phyloP scores from a whole-genome alignment of 2,888 invertebrate species.

The Clivina fossor region DNA sequence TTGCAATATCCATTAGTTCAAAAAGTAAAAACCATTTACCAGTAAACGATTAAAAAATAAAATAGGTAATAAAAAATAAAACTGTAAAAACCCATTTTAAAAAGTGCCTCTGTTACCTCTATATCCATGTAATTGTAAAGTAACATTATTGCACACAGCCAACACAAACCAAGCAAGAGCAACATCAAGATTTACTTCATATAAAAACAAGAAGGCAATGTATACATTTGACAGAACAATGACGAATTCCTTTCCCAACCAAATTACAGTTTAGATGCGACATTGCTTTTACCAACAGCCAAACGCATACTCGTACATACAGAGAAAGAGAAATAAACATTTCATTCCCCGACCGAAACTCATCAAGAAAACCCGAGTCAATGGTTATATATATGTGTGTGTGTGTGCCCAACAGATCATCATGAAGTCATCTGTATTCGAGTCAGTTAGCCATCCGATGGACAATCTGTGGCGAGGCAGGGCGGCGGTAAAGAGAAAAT shows the following conservation, averaged over 20 bases:
- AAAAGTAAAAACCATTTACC: too few relatives aligned
- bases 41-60: too few relatives aligned
- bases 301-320: slow-evolving; percentile 6
- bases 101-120: too few relatives aligned
- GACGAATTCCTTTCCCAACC: not conserved
- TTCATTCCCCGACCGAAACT: too few relatives aligned
- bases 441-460: slow-evolving; percentile 15
- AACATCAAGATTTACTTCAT: not conserved
- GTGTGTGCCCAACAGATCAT: slow-evolving; percentile 26
- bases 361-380: slow-evolving; percentile 9
- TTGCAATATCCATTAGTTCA: too few relatives aligned
- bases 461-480: not conserved
- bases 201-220: not conserved
- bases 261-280: not conserved
- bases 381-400: not conserved
- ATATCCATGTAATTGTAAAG: too few relatives aligned
- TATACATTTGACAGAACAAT: not conserved
- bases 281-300: not conserved
- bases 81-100: too few relatives aligned
- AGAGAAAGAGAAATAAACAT: too few relatives aligned
- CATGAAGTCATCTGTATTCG: slow-evolving; percentile 23
- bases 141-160: not conserved
- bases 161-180: not conserved
- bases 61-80: too few relatives aligned
- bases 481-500: not conserved